A percentile compares a stretch with the other conserved stretches of the same genome.
phyloP scores from a whole-genome alignment of 2,888 invertebrate genomes.

The Sesia apiformis region DNA sequence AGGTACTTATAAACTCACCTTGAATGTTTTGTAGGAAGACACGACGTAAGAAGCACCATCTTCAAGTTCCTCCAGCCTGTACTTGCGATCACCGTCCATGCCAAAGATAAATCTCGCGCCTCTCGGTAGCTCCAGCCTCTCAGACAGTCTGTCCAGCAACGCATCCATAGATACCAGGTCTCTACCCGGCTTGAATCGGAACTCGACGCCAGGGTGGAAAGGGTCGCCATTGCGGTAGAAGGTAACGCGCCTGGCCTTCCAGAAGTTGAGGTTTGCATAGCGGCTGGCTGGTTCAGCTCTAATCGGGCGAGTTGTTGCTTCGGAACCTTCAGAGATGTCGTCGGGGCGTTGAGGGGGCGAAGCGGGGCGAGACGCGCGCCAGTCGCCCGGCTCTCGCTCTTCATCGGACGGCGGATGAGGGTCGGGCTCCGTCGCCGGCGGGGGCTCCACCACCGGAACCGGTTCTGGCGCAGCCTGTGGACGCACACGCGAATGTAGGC shows the following conservation, averaged over 20 bases:
- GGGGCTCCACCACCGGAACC: constrained; percentile 52
- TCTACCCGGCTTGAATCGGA: constrained; percentile 88
- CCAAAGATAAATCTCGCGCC: constrained; percentile 94
- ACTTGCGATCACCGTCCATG: constrained; percentile 91
- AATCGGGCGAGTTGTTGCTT: constrained; percentile 74
- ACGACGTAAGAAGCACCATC: constrained; percentile 95
- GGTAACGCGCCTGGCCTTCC: constrained; percentile 89
- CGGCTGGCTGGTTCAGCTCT: constrained; percentile 74
- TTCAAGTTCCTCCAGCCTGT: constrained; percentile 87
- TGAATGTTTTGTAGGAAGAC: constrained; percentile 92
- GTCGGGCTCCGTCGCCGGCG: constrained; percentile 51
- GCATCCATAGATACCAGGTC: constrained; percentile 91
- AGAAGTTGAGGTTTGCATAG: constrained; percentile 88
- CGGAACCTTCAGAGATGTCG: constrained; percentile 63
- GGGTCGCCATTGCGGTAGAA: constrained; percentile 97
- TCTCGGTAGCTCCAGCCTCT: constrained; percentile 89
- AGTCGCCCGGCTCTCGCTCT: constrained; percentile 71
- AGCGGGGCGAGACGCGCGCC: constrained; percentile 56
- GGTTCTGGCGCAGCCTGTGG: constrained; percentile 62
- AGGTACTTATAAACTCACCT: constrained; percentile 72
- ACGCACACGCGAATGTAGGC: constrained; percentile 50
- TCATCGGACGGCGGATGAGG: constrained; percentile 61
- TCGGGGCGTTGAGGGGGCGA: constrained; percentile 59
- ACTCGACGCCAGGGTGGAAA: constrained; percentile 91
- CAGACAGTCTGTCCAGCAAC: constrained; percentile 88